These are phyloP conservation scores for Atractosteus spatula DNA, from an alignment of 2,113 vertebrate species.

Conservation along the genomic window DNA sequence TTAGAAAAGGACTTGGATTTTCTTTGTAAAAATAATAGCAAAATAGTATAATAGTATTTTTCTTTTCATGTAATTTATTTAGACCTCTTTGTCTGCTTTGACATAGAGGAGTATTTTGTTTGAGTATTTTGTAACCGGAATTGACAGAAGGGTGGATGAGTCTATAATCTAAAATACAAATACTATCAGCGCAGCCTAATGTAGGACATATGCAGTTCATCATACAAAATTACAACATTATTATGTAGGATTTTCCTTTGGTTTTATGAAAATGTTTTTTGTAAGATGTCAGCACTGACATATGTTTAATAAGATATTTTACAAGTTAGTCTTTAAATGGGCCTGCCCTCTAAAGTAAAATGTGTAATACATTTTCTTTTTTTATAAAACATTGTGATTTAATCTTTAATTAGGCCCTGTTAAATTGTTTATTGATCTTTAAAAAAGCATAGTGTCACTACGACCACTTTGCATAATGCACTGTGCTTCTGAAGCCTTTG, in stretches of 20 bases:
- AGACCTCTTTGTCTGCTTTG: too few species aligned
- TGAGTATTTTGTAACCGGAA: too few species aligned
- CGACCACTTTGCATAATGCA: slow-evolving; percentile 64
- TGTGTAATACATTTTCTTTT: slow-evolving; percentile 64
- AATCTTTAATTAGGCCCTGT: slow-evolving; percentile 58
- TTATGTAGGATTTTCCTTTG: slow-evolving; percentile 63
- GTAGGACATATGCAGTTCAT: slow-evolving; percentile 10
- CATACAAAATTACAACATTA: slow-evolving; percentile 30
- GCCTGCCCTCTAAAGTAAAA: slow-evolving; percentile 66
- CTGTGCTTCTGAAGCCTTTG: slow-evolving; percentile 51
- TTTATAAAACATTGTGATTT: slow-evolving; percentile 48
- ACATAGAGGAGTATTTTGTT: too few species aligned
- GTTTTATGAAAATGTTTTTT: slow-evolving; percentile 39
- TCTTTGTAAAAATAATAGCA: too few species aligned
- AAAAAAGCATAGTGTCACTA: slow-evolving; percentile 42
- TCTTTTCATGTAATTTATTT: too few species aligned
- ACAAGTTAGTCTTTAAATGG: slow-evolving; percentile 65
- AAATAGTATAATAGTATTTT: too few species aligned
- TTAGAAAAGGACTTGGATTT: too few species aligned
- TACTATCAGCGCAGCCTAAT: too few species aligned
- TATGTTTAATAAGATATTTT: slow-evolving; percentile 63
- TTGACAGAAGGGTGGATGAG: too few species aligned
- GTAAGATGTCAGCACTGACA: slow-evolving; percentile 36
- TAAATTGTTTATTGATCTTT: slow-evolving; percentile 55
- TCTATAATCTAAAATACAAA: too few species aligned